Conservation (phyloP, 2,797 vertebrate genomes). For the Luscinia megarhynchos region DNA sequence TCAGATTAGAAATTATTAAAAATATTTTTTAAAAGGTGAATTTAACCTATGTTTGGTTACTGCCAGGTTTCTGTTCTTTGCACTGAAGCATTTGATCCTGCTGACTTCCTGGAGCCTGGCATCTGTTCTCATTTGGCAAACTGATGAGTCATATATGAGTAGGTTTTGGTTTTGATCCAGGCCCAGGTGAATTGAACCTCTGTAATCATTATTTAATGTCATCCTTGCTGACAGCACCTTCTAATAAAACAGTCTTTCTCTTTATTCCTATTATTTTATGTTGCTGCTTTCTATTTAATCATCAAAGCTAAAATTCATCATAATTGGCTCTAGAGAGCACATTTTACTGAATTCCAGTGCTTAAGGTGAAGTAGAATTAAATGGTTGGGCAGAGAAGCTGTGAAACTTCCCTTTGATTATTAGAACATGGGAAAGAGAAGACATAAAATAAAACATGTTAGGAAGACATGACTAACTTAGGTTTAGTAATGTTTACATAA, state of each 20-base stretch:
- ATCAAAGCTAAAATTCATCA: not conserved
- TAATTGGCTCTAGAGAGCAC: not conserved
- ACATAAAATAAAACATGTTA: not conserved
- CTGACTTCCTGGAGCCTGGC: not conserved
- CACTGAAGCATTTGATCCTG: not conserved
- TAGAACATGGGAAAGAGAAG: not conserved
- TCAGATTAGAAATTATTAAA: not conserved
- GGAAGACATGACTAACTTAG: not conserved
- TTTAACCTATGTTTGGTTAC: not conserved
- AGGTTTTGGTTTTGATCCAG: not conserved
- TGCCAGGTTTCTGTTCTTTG: not conserved
- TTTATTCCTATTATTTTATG: not conserved
- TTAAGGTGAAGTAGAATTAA: not conserved
- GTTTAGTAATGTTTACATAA: not conserved
- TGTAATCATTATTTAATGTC: not conserved
- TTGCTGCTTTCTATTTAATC: not conserved
- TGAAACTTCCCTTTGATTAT: not conserved
- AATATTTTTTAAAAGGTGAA: not conserved
- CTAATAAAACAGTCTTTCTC: not conserved
- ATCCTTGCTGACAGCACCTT: not conserved
- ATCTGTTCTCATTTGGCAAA: not conserved
- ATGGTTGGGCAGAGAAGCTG: not conserved
- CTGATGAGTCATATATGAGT: not conserved
- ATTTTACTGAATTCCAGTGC: not conserved
- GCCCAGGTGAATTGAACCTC: not conserved